Percentiles rank a stretch among this genome's conserved stretches.
These are phyloP conservation scores for Globodera rostochiensis DNA, from an alignment of 1,140 invertebrate genomes.

Conservation along the genomic window DNA sequence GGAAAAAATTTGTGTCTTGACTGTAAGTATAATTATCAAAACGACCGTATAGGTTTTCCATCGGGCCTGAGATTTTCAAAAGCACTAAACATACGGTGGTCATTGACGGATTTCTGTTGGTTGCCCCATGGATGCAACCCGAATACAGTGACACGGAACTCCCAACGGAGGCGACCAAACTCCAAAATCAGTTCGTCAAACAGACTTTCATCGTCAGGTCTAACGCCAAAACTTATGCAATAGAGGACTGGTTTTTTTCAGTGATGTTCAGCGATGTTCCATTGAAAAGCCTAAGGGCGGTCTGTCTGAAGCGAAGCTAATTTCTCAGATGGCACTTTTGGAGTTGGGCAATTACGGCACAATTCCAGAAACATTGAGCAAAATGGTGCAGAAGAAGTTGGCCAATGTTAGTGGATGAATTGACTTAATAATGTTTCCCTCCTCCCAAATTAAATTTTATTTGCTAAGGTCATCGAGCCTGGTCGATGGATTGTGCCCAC, in stretches of 20 bases:
- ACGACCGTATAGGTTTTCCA: not conserved
- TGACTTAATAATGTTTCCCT: not conserved
- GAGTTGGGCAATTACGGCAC: not conserved
- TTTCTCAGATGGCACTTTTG: constrained; percentile 1
- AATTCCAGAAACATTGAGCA: not conserved
- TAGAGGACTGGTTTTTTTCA: not conserved
- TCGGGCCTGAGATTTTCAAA: not conserved
- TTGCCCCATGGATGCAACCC: not conserved
- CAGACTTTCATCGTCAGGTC: not conserved
- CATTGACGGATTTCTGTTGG: not conserved
- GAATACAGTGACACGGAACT: not conserved
- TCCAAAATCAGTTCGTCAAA: not conserved
- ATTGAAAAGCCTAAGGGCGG: not conserved
- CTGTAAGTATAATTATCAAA: not conserved
- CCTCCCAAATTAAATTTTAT: too few species aligned
- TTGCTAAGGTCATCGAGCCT: not conserved
- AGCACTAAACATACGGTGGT: not conserved
- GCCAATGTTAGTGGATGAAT: not conserved
- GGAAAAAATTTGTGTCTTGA: too few species aligned
- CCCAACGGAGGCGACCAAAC: not conserved
- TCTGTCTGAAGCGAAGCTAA: not conserved
- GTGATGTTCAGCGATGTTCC: not conserved
- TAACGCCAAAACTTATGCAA: too few species aligned
- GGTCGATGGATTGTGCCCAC: not conserved
- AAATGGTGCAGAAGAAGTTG: not conserved